Evolutionary conservation across 2,888 invertebrate genomes (phyloP).

Genomic region (Parnassius glacialis): DNA sequence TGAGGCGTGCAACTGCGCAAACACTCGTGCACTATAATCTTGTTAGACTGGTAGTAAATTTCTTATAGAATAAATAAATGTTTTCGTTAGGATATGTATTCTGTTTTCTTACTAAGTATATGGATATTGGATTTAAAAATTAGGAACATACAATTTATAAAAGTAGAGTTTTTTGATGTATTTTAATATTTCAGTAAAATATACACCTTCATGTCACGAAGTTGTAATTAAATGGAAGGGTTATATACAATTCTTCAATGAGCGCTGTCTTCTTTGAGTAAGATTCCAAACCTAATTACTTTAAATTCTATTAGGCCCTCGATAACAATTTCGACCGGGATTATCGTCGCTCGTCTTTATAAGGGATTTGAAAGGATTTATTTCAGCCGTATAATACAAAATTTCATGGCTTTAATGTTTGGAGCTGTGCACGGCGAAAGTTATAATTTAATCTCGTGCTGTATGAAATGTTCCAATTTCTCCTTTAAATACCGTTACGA

Average conservation of each 20-base stretch:
- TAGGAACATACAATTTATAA: no score
- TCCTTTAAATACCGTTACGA: conserved; percentile 28
- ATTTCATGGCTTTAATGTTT: conserved; percentile 21
- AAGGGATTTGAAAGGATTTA: conserved; percentile 21
- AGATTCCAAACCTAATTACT: conserved; percentile 24
- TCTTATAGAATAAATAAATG: no score
- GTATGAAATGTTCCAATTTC: conserved; percentile 3
- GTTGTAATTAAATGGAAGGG: conserved; percentile 7
- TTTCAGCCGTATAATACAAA: conserved; percentile 17
- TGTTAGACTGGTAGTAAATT: no score
- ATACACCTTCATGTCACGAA: not conserved
- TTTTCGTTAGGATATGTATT: no score
- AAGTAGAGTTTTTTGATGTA: no score
- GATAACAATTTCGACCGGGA: conserved; percentile 21
- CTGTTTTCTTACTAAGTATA: no score
- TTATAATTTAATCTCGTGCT: conserved; percentile 19
- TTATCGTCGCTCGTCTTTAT: conserved; percentile 19
- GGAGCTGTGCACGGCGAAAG: conserved; percentile 16
- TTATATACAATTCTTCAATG: conserved; percentile 9
- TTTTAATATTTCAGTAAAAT: no score
- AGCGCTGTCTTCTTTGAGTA: conserved; percentile 11
- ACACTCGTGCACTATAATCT: no score
- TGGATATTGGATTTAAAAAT: no score
- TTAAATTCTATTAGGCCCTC: conserved; percentile 22
- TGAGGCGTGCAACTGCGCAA: no score